These are phyloP conservation scores for Reticulitermes speratus DNA, from an alignment of 1,140 invertebrate species.

Conservation along the genomic window DNA sequence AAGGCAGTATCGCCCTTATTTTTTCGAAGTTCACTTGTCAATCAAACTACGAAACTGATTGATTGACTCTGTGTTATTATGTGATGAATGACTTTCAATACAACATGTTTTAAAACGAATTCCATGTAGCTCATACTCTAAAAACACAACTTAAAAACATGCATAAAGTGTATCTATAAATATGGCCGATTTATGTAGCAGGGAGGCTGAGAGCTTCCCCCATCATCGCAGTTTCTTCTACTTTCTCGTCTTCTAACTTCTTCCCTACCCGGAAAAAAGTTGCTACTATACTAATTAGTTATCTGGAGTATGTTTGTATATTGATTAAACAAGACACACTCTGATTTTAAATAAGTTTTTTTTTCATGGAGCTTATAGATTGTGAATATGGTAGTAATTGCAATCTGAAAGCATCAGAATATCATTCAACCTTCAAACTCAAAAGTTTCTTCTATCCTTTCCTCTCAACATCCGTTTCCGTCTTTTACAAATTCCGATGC, in stretches of 20 bases:
- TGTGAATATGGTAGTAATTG: background rate
- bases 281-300: slow-evolving; percentile 13
- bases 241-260: background rate
- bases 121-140: background rate
- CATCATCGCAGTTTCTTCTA: background rate
- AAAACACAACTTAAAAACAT: slow-evolving; percentile 4
- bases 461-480: background rate
- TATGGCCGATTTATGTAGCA: background rate
- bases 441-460: background rate
- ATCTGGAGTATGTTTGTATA: slow-evolving; percentile 16
- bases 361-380: background rate
- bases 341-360: slow-evolving; percentile 14
- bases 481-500: background rate
- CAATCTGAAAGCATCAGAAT: background rate
- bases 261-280: background rate
- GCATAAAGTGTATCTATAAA: background rate
- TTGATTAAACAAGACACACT: background rate
- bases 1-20: background rate
- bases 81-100: slow-evolving; percentile 19
- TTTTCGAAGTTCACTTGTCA: background rate
- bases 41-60: slow-evolving; percentile 2
- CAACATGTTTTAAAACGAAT: slow-evolving; percentile 5
- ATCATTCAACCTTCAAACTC: background rate
- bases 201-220: no score
- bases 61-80: background rate